These are phyloP conservation scores for Holothuria scabra DNA, from an alignment of 53 echinoderm and acorn worm genomes.

Conservation along the genomic window DNA sequence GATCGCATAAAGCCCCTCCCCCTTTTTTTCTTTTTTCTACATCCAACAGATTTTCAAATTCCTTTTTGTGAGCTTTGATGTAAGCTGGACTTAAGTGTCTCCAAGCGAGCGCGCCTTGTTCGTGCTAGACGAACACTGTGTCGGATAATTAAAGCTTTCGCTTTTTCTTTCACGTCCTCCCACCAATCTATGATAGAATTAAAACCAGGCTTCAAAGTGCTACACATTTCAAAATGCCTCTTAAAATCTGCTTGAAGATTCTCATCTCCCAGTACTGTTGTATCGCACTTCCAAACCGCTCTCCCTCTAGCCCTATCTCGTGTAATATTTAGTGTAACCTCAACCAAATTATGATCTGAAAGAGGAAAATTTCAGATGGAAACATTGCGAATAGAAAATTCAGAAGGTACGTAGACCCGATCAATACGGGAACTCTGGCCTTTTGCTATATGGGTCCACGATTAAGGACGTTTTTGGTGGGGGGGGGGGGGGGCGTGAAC, in stretches of 20 bases:
- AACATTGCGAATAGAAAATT: too few species aligned
- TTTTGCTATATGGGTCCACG: background rate
- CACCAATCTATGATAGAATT: conserved; percentile 23
- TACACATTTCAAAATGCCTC: background rate
- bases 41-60: too few species aligned
- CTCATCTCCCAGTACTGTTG: background rate
- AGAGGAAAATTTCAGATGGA: background rate
- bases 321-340: background rate
- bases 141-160: background rate
- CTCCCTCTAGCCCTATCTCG: background rate
- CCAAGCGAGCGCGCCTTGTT: background rate
- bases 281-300: conserved; percentile 4
- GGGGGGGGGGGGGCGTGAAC: too few species aligned
- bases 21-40: too few species aligned
- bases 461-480: too few species aligned
- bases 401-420: background rate
- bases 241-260: conserved; percentile 1
- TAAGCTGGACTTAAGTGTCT: too few species aligned
- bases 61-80: too few species aligned
- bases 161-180: conserved; percentile 4
- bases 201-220: background rate
- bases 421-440: background rate
- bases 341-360: background rate
- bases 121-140: conserved; percentile 8
- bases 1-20: too few species aligned